Conservation (phyloP, 2,888 invertebrate species). For the Theodoxus fluviatilis region DNA sequence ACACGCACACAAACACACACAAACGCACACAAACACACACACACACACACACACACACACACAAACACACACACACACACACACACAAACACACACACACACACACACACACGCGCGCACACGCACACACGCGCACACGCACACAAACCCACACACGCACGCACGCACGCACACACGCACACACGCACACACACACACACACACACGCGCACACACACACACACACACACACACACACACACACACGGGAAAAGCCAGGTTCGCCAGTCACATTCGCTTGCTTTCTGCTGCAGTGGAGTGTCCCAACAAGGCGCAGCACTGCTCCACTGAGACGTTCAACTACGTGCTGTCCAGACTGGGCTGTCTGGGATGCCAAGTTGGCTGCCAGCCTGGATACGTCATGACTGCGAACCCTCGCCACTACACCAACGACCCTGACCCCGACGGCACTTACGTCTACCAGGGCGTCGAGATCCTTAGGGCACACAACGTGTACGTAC, state of each 20-base stretch:
- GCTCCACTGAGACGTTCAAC: conserved; percentile 30
- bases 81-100: background rate
- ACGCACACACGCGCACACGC: conserved; percentile 5
- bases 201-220: background rate
- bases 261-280: background rate
- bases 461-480: conserved; percentile 23
- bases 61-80: background rate
- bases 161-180: background rate
- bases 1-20: too few species aligned
- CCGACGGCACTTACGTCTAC: conserved; percentile 25
- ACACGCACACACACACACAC: background rate
- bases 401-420: conserved; percentile 30
- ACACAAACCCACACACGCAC: too few species aligned
- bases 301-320: conserved; percentile 31
- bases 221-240: background rate
- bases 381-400: conserved; percentile 32
- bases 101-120: background rate
- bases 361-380: conserved; percentile 34
- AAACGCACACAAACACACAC: too few species aligned
- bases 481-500: conserved; percentile 32
- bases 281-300: conserved; percentile 25
- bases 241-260: too few species aligned
- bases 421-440: conserved; percentile 21
- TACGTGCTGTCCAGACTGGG: conserved; percentile 29
- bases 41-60: background rate